Percentiles rank a stretch among this genome's conserved stretches.
Conservation (phyloP, 2,113 vertebrate genomes). For the Myanophis thanlyinensis region DNA sequence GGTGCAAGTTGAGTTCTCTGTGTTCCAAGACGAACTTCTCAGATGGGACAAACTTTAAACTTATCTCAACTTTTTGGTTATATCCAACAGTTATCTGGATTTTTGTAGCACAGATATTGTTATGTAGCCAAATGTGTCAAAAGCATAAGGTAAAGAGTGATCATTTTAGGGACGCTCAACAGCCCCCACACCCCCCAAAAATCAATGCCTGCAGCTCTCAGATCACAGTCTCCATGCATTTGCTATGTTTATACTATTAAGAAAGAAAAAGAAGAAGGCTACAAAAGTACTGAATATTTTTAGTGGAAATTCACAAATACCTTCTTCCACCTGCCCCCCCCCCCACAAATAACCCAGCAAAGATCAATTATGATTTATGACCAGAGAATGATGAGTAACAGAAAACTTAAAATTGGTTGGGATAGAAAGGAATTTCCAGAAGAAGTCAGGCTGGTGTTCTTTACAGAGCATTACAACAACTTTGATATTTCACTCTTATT, state of each 20-base stretch:
- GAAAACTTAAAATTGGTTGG: not conserved
- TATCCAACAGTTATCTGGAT: not conserved
- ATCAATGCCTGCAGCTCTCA: not conserved
- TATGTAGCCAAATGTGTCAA: not conserved
- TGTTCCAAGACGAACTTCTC: too few species aligned
- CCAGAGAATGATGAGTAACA: not conserved
- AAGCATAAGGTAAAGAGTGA: not conserved
- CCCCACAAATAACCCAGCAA: not conserved
- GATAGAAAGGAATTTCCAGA: not conserved
- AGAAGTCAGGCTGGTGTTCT: not conserved
- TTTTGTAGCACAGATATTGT: not conserved
- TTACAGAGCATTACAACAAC: not conserved
- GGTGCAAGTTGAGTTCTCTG: not conserved
- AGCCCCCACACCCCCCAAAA: not conserved
- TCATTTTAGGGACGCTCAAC: not conserved
- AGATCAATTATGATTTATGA: not conserved
- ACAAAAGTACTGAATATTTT: not conserved
- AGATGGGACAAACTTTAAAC: not conserved
- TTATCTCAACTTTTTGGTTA: not conserved
- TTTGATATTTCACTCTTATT: not conserved
- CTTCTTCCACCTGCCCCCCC: not conserved
- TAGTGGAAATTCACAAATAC: not conserved
- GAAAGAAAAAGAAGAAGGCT: not conserved
- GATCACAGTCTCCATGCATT: not conserved
- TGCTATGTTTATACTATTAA: not conserved